Conservation (phyloP, 2,888 invertebrate species). For the Drosophila aldrichi region DNA sequence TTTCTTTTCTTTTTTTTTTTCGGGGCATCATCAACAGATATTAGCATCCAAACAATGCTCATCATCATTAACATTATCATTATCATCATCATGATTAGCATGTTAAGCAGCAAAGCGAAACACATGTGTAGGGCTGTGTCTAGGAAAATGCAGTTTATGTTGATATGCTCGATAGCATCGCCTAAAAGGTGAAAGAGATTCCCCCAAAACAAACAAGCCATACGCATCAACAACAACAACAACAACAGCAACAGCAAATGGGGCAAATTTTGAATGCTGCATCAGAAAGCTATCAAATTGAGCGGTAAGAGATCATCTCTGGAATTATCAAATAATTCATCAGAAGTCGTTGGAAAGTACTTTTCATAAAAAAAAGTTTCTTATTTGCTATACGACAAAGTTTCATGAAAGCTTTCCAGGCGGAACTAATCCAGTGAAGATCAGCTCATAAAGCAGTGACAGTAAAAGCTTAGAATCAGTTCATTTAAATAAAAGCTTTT, state of each 20-base stretch:
- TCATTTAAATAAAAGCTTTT: not conserved
- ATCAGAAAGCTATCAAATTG: slow-evolving; percentile 10
- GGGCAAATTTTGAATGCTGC: not conserved
- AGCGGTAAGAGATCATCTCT: not conserved
- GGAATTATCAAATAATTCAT: not conserved
- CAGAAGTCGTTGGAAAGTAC: not conserved
- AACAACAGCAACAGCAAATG: not conserved
- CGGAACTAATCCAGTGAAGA: too few relatives aligned
- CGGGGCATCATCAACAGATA: slow-evolving; percentile 21
- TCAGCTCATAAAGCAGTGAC: too few relatives aligned
- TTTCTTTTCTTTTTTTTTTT: slow-evolving; percentile 19
- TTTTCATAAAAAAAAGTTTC: not conserved
- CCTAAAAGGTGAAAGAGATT: slow-evolving; percentile 36
- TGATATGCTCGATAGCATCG: slow-evolving; percentile 58
- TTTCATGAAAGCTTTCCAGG: not conserved
- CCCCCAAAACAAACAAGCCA: slow-evolving; percentile 10
- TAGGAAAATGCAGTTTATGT: slow-evolving; percentile 57
- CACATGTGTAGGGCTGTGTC: slow-evolving; percentile 42
- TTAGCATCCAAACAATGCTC: slow-evolving; percentile 24
- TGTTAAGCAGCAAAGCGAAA: slow-evolving; percentile 64
- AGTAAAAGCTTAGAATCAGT: not conserved
- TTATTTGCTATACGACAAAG: not conserved
- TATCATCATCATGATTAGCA: slow-evolving; percentile 25
- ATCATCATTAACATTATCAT: slow-evolving; percentile 14
- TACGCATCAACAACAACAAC: slow-evolving; percentile 4